These are phyloP conservation scores for Halichondria panicea DNA, from an alignment of 37 sponge, comb jelly and placozoan species.

Conservation along the genomic window DNA sequence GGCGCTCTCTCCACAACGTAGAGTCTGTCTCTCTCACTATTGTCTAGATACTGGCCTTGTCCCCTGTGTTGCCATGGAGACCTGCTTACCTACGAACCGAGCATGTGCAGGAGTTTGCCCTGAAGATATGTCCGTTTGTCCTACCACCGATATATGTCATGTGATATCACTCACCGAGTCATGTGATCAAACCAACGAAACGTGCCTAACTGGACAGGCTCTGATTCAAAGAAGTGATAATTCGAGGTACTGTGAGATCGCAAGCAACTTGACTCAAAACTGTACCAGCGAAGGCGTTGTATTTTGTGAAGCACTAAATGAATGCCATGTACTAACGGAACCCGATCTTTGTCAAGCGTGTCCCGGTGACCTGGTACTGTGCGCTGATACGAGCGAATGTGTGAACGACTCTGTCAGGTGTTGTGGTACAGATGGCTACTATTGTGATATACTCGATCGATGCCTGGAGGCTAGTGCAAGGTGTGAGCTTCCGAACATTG, in stretches of 20 bases:
- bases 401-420: conserved; percentile 31
- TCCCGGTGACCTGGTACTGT: conserved; percentile 35
- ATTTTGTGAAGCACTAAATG: conserved; percentile 56
- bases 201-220: conserved; percentile 69
- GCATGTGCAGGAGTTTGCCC: conserved; percentile 72
- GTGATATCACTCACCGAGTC: conserved; percentile 33
- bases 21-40: conserved; percentile 5
- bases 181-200: conserved; percentile 72
- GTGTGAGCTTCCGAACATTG: conserved; percentile 68
- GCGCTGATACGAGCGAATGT: conserved; percentile 50
- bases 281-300: conserved; percentile 28
- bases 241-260: conserved; percentile 22
- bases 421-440: conserved; percentile 32
- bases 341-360: conserved; percentile 67
- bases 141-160: conserved; percentile 72
- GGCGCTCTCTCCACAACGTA: conserved; percentile 12
- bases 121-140: conserved; percentile 56
- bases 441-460: conserved; percentile 45
- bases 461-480: conserved; percentile 31
- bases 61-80: conserved; percentile 42
- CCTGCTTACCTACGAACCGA: conserved; percentile 40
- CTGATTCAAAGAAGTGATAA: conserved; percentile 45
- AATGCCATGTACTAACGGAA: conserved; percentile 45
- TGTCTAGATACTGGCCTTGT: conserved; percentile 9
- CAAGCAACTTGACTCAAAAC: conserved; percentile 18